Percentiles rank a stretch among this genome's conserved stretches.
These are phyloP conservation scores for Plotosus lineatus DNA, from an alignment of 2,113 vertebrate genomes.

Conservation along the genomic window DNA sequence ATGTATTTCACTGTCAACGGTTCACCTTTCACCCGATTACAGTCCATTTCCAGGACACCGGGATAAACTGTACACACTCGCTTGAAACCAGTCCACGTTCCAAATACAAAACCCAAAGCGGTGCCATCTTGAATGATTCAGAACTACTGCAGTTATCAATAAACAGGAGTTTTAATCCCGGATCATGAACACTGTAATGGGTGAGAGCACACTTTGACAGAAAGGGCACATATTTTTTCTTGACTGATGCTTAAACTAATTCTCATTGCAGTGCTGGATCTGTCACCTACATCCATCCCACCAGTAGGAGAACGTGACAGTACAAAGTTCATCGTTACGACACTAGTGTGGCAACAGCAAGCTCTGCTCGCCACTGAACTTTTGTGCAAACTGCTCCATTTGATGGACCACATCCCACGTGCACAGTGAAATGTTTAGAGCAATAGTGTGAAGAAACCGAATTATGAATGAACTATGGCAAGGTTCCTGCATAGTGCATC, in stretches of 20 bases:
- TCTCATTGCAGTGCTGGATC: not conserved
- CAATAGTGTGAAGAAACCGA: not conserved
- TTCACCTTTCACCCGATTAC: conserved; percentile 31
- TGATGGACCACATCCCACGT: not conserved
- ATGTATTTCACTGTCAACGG: not conserved
- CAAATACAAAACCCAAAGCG: not conserved
- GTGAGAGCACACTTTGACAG: conserved; percentile 14
- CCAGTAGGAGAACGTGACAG: conserved; percentile 21
- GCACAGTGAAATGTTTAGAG: not conserved
- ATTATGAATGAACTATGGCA: not conserved
- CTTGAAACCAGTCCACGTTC: conserved; percentile 1
- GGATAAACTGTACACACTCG: not conserved
- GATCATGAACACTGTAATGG: not conserved
- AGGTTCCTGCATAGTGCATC: not conserved
- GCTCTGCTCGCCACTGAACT: conserved; percentile 31
- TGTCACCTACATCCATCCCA: conserved; percentile 22
- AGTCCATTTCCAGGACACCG: not conserved
- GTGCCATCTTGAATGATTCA: conserved; percentile 26
- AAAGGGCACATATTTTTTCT: not conserved
- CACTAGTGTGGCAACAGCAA: conserved; percentile 56
- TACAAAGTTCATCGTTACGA: conserved; percentile 67
- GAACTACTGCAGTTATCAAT: not conserved
- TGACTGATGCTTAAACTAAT: not conserved
- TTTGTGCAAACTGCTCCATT: conserved; percentile 48
- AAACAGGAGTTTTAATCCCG: conserved; percentile 32